Evolutionary conservation across 2,888 invertebrate species (phyloP).

Genomic region (Spicauda simplicius): DNA sequence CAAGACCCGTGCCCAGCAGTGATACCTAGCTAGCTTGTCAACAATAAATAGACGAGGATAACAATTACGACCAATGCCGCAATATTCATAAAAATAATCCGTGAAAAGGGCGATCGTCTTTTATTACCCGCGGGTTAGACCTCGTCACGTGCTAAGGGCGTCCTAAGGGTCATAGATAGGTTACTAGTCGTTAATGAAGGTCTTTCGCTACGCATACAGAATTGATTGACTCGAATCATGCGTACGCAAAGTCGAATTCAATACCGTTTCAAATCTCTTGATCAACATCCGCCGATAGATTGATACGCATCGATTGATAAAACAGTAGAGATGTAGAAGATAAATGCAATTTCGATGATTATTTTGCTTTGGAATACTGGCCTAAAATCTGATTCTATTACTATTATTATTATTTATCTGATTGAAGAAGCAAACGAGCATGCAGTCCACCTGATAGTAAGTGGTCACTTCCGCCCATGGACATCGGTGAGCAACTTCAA

Average conservation of each 20-base stretch:
- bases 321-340: not conserved
- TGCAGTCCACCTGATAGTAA: too few species aligned
- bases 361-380: not conserved
- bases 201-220: slow-evolving; percentile 58
- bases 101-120: slow-evolving; percentile 58
- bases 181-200: slow-evolving; percentile 61
- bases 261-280: not conserved
- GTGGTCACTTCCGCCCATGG: too few species aligned
- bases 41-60: slow-evolving; percentile 47
- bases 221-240: slow-evolving; percentile 55
- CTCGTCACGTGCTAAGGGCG: slow-evolving; percentile 79
- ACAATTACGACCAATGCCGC: slow-evolving; percentile 60
- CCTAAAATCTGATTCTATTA: too few species aligned
- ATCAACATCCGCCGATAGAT: not conserved
- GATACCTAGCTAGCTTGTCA: too few species aligned
- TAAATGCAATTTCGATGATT: not conserved
- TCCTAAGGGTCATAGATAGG: slow-evolving; percentile 66
- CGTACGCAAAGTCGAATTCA: slow-evolving; percentile 15
- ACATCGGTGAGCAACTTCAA: too few species aligned
- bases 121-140: slow-evolving; percentile 56
- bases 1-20: too few species aligned
- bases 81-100: slow-evolving; percentile 65
- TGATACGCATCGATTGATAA: not conserved
- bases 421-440: too few species aligned
- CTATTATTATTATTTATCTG: too few species aligned